phyloP scores from a whole-genome alignment of 2,888 invertebrate genomes.

The Kuschelorhynchus macadamiae region DNA sequence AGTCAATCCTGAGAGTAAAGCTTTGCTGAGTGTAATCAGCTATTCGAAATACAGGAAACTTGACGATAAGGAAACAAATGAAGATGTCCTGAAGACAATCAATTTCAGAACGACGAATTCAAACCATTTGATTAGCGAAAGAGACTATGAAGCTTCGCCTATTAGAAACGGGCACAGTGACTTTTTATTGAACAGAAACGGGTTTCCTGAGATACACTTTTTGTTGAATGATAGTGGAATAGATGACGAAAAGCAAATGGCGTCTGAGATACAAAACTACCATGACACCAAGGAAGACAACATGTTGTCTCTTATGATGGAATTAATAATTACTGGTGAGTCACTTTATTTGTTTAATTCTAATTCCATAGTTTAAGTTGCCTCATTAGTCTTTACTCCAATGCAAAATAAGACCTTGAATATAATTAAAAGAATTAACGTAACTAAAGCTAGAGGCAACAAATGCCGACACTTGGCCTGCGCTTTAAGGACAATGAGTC shows the following conservation, averaged over 20 bases:
- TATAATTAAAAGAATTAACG: too few relatives aligned
- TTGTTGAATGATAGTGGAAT: slow-evolving; percentile 29
- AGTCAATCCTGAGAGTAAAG: slow-evolving; percentile 56
- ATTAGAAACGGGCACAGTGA: background rate
- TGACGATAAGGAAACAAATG: slow-evolving; percentile 43
- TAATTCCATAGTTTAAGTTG: too few relatives aligned
- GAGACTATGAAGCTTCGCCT: slow-evolving; percentile 1
- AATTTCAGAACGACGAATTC: slow-evolving; percentile 54
- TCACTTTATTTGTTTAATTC: too few relatives aligned
- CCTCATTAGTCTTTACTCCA: too few relatives aligned
- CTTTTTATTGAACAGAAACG: background rate
- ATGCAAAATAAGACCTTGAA: too few relatives aligned
- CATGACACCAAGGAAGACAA: slow-evolving; percentile 56
- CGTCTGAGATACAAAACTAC: slow-evolving; percentile 55
- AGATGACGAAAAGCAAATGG: slow-evolving; percentile 44
- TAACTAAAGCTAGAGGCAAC: too few relatives aligned
- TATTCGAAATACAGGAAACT: slow-evolving; percentile 54
- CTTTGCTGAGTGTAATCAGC: slow-evolving; percentile 57
- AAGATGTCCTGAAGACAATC: slow-evolving; percentile 44
- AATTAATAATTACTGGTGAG: slow-evolving; percentile 51
- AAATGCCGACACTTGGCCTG: too few relatives aligned
- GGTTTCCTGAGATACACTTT: slow-evolving; percentile 36
- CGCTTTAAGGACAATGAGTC: too few relatives aligned
- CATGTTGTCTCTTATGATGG: slow-evolving; percentile 59
- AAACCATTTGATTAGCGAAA: slow-evolving; percentile 51